A percentile compares a stretch with the other conserved stretches of the same genome.
Evolutionary conservation across 2,888 invertebrate genomes (phyloP).

Genomic region (Drosophila phalerata): DNA sequence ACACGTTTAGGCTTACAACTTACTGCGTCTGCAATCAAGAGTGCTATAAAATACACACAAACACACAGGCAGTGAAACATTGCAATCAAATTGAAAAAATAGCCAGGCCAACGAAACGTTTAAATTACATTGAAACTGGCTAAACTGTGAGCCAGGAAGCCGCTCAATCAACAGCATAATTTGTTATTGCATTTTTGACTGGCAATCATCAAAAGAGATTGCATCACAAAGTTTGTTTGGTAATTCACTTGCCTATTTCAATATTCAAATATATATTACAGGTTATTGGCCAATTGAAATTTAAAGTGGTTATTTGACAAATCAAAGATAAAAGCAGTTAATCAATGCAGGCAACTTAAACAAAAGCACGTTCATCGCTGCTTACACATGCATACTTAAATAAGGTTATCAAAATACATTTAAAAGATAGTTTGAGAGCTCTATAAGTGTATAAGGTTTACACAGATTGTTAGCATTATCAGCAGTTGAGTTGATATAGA

Average conservation of each 20-base stretch:
- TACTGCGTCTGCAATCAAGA: slow-evolving; percentile 69
- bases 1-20: slow-evolving; percentile 63
- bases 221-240: slow-evolving; percentile 32
- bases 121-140: slow-evolving; percentile 55
- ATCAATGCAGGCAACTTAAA: slow-evolving; percentile 37
- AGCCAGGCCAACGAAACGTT: slow-evolving; percentile 40
- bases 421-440: neutral
- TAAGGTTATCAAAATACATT: slow-evolving; percentile 3
- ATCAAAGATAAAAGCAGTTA: slow-evolving; percentile 25
- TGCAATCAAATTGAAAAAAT: slow-evolving; percentile 53
- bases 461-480: neutral
- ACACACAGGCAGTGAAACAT: neutral
- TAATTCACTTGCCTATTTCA: slow-evolving; percentile 7
- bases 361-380: slow-evolving; percentile 23
- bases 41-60: slow-evolving; percentile 45
- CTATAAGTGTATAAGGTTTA: neutral
- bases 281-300: slow-evolving; percentile 15
- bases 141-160: slow-evolving; percentile 70
- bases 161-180: slow-evolving; percentile 46
- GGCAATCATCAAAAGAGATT: slow-evolving; percentile 40
- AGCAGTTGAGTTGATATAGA: neutral
- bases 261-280: slow-evolving; percentile 32
- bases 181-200: slow-evolving; percentile 53
- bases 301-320: slow-evolving; percentile 26
- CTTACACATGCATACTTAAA: neutral